Evolutionary conservation across 1,140 invertebrate genomes (phyloP), one percentile per base, ranked within the genome.

Genomic region (Laupala kohalensis): DNA sequence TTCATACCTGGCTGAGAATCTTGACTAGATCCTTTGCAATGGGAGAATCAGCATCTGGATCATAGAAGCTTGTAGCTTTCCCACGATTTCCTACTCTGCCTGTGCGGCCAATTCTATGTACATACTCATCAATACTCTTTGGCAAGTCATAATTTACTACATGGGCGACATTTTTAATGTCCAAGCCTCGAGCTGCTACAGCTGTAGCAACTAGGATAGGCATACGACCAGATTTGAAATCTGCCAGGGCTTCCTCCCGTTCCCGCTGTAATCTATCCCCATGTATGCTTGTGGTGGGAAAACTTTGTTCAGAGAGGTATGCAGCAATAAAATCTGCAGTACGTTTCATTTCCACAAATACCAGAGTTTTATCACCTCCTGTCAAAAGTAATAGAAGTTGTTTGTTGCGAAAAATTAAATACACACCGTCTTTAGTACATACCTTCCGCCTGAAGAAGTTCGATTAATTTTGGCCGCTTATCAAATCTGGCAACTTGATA

Each of bases 81-180:
- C 96, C 96, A 63, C 89, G 80, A 80, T 98, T 96, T 0, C 96
- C 96, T 25, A 97, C 91, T 63, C 96, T 87, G 2, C 96, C 96
- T 23, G 96, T 98, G 76, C 96, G 84, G 1, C 96, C 96, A 77
- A 98, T 97, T 65, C 96, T 85, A 82, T 98, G 96, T 5, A 97
- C 94, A 78, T 98, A 98, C 72, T 96, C 94, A 73, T 96, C 94
- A 72, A 97, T 92, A 67, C 62, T 84, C 71, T 88, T 89, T 0
- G 96, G 95, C 74, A 98, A 77, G 79, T 98, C 95, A 77, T 89
- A 98, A 79, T 98, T 98, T 5, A 98, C 88, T 0, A 98, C 96
- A 76, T 94, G 91, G 67, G 88, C 84, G 0, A 96, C 90, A 70
- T 90, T 88, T 66, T 88, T 88, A 65, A 95, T 94, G 79, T 95